Base-by-base conservation (phyloP, 30 jellyfish, hydroid and myxozoan species). In the Rhopilema esculentum region DNA sequence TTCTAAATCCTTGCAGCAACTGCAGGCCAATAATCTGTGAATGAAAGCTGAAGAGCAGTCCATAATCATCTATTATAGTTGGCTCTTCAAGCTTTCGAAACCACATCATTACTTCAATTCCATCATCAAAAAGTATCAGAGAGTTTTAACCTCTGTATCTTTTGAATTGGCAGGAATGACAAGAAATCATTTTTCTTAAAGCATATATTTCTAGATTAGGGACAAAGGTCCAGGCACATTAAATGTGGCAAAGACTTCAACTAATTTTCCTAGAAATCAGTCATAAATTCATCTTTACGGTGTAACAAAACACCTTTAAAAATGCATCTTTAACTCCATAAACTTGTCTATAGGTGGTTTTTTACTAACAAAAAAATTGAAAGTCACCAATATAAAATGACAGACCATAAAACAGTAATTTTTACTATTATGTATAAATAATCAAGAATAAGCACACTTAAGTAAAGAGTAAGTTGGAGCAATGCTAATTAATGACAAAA, bases 1-100 rank as follows among this genome's bases (percentile, higher is more conserved):
- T 82, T 16, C n/a, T n/a, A n/a, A n/a, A 88, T 82, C 51, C 93
- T 84, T 75, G 61, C 78, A 1, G 88, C 79, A 27, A 96, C 20
- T 40, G 97, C 91, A 22, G 99, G 99, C 99, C 99, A n/a, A 96
- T 20, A 96, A 27, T 48, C 82, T 88, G 86, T 96, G 98, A 19
- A n/a, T n/a, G n/a, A 96, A 27, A 16, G 77, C 83, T 27, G 99
- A n/a, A n/a, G n/a, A n/a, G 99, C 17, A 96, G 84, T 33, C 91
- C 84, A 49, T 96, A 97, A 64, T 96, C 69, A n/a, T n/a, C n/a
- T n/a, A n/a, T n/a, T n/a, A n/a, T 72, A 87, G 97, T 49, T 96
- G 69, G 23, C 79, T 81, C 12, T 87, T 77, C 40, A 96, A 52
- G 1, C 98, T 92, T 69, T 65, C 49, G 19, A 96, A 92, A 26